Evolutionary conservation across 2,113 vertebrate species (phyloP).

Genomic region (Salvelinus namaycush): DNA sequence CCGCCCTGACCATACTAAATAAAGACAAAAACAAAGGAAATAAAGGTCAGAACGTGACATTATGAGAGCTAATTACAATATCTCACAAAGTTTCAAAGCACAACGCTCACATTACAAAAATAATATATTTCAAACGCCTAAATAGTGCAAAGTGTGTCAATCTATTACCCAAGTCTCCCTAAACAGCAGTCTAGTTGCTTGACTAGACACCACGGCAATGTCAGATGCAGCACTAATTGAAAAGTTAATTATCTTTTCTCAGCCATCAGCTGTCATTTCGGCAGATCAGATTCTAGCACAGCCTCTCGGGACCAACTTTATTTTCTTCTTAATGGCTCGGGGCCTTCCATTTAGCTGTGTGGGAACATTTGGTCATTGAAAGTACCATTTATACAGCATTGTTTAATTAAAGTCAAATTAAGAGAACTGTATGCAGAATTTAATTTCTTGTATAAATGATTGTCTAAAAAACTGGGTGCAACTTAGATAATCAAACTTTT

Average conservation of each 20-base stretch:
- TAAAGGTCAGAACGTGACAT: too few species aligned
- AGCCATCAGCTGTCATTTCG: constrained; percentile 95
- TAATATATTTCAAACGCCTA: constrained; percentile 36
- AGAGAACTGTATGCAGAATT: constrained; percentile 91
- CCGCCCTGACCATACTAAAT: too few species aligned
- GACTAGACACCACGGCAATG: constrained; percentile 76
- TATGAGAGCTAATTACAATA: not conserved
- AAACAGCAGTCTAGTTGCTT: constrained; percentile 50
- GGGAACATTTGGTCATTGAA: constrained; percentile 93
- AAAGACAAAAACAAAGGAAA: too few species aligned
- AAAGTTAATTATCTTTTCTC: constrained; percentile 98
- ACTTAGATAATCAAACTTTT: constrained; percentile 92
- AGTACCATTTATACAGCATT: constrained; percentile 92
- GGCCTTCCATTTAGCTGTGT: constrained; percentile 83
- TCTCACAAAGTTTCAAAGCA: constrained; percentile 14
- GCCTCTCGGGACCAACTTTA: constrained; percentile 83
- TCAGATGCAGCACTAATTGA: constrained; percentile 91
- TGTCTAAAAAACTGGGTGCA: constrained; percentile 87
- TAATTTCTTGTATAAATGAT: constrained; percentile 91
- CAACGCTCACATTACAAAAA: constrained; percentile 16
- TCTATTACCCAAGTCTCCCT: constrained; percentile 46
- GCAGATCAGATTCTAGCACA: constrained; percentile 83
- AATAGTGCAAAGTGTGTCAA: constrained; percentile 42
- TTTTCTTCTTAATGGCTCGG: constrained; percentile 86
- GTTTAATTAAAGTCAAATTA: constrained; percentile 98